These are phyloP conservation scores for Oreamnos americanus DNA, from an alignment of 2,113 vertebrate species.

Conservation along the genomic window DNA sequence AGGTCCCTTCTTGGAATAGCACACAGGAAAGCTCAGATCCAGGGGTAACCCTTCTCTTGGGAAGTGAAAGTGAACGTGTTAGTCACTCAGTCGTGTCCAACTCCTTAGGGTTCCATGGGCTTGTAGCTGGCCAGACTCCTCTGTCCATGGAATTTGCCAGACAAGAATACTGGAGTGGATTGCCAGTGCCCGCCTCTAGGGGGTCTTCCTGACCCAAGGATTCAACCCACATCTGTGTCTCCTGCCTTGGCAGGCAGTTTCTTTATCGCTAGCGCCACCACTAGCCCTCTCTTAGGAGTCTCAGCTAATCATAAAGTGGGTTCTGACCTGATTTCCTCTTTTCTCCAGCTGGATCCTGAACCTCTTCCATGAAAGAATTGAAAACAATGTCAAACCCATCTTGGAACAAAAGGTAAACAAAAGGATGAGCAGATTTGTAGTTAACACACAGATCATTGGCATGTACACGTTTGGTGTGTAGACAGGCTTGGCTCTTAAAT, in stretches of 20 bases:
- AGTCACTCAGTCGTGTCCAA: background rate
- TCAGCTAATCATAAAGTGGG: background rate
- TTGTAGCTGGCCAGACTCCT: background rate
- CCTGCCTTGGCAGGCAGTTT: background rate
- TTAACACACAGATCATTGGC: background rate
- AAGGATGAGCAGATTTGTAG: background rate
- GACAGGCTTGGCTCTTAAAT: background rate
- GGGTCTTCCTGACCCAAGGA: background rate
- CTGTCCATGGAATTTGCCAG: background rate
- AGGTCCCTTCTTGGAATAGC: background rate
- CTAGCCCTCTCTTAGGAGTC: background rate
- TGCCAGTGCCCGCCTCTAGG: background rate
- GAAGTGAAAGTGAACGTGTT: background rate
- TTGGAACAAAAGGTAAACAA: slow-evolving; percentile 37
- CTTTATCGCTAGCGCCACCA: background rate
- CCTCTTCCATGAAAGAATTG: slow-evolving; percentile 23
- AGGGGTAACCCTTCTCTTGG: background rate
- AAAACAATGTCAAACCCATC: background rate
- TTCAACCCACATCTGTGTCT: background rate
- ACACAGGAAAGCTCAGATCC: background rate
- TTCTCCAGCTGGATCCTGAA: slow-evolving; percentile 38
- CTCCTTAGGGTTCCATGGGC: background rate
- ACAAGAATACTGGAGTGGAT: background rate
- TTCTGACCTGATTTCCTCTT: background rate
- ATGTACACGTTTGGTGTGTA: background rate